A percentile compares a stretch with the other conserved stretches of the same genome.
Evolutionary conservation across 1,140 invertebrate genomes (phyloP).

Genomic region (Oscheius sp.): DNA sequence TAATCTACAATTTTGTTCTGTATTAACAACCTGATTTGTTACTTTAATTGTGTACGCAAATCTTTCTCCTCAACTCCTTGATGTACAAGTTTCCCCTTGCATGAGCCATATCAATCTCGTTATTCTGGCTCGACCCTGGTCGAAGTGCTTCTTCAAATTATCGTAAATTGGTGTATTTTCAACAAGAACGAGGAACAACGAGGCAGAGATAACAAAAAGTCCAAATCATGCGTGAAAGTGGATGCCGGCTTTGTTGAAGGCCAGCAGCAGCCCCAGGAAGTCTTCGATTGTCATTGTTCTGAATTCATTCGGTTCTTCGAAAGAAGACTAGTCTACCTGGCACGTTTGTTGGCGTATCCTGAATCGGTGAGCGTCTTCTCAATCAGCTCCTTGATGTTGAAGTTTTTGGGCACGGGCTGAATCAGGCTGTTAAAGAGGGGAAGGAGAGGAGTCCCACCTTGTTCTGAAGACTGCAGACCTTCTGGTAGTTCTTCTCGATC

Average conservation of each 20-base stretch:
- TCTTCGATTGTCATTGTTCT: constrained; percentile 98
- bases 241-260: constrained; percentile 56
- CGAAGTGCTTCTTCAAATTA: no score
- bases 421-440: constrained; percentile 44
- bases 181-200: no score
- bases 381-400: constrained; percentile 81
- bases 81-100: no score
- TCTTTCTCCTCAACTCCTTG: no score
- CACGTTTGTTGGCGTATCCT: constrained; percentile 74
- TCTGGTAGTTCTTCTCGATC: constrained; percentile 86
- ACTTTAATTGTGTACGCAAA: no score
- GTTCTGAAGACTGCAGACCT: constrained; percentile 81
- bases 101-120: no score
- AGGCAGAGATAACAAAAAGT: constrained; percentile 18
- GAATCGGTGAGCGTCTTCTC: constrained; percentile 72
- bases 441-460: constrained; percentile 66
- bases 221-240: constrained; percentile 47
- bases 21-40: no score
- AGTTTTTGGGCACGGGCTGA: constrained; percentile 75
- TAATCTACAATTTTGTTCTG: no score
- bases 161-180: no score
- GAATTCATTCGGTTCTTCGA: no score
- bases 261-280: constrained; percentile 72
- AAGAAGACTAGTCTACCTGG: no score
- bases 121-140: no score